Evolutionary conservation across 2,888 invertebrate species (phyloP).

Genomic region (Leptopilina syphax): DNA sequence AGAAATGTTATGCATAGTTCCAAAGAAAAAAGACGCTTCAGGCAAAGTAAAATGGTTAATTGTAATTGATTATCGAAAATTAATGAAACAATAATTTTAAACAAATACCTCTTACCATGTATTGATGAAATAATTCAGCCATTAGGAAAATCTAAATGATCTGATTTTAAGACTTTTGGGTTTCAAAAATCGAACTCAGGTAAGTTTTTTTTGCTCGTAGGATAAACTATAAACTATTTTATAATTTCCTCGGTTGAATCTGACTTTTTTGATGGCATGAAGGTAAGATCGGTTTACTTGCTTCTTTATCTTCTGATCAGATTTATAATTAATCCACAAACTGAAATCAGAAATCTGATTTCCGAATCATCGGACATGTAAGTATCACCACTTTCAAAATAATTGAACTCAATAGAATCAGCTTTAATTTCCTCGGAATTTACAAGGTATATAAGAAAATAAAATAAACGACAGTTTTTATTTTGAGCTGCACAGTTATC

Average conservation of each 20-base stretch:
- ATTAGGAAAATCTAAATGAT: too few species aligned
- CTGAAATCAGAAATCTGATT: slow-evolving; percentile 42
- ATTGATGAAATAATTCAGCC: too few species aligned
- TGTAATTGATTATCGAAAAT: too few species aligned
- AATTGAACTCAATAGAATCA: slow-evolving; percentile 41
- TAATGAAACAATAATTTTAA: too few species aligned
- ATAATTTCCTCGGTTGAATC: slow-evolving; percentile 40
- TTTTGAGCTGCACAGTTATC: slow-evolving; percentile 45
- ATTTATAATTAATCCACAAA: slow-evolving; percentile 30
- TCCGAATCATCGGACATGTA: slow-evolving; percentile 42
- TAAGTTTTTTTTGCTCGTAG: slow-evolving; percentile 33
- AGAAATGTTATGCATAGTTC: too few species aligned
- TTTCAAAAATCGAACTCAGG: slow-evolving; percentile 42
- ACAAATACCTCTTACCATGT: too few species aligned
- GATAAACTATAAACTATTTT: slow-evolving; percentile 37
- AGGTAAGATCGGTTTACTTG: background rate
- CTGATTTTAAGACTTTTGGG: slow-evolving; percentile 1
- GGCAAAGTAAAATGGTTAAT: too few species aligned
- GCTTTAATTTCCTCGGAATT: slow-evolving; percentile 41
- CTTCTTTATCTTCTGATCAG: slow-evolving; percentile 40
- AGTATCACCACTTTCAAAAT: slow-evolving; percentile 44
- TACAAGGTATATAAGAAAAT: slow-evolving; percentile 42
- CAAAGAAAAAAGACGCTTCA: too few species aligned
- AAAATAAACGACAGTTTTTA: slow-evolving; percentile 45
- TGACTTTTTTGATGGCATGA: slow-evolving; percentile 43